Conservation (phyloP, 2,888 invertebrate species). For the Euplexia lucipara region DNA sequence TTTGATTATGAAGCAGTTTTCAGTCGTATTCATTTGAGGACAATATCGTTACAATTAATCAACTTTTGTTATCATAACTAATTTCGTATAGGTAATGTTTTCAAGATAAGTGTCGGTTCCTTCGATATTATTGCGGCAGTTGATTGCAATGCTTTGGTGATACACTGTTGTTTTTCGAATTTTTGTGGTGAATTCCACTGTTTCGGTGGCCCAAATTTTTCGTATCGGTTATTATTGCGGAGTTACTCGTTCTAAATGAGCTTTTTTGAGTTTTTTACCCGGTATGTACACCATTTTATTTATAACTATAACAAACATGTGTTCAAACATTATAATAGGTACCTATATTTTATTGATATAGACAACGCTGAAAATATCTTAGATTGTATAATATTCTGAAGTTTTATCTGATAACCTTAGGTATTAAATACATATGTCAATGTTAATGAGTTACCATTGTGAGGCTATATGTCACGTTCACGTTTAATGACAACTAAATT, state of each 20-base stretch:
- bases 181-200: conserved; percentile 39
- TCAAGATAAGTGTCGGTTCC: conserved; percentile 68
- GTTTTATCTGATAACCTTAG: conserved; percentile 52
- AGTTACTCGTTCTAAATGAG: conserved; percentile 67
- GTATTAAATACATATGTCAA: conserved; percentile 32
- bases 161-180: conserved; percentile 63
- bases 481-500: conserved; percentile 47
- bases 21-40: conserved; percentile 6
- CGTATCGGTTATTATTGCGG: conserved; percentile 15
- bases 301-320: not conserved
- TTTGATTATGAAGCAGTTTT: not conserved
- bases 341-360: conserved; percentile 6
- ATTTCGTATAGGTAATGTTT: conserved; percentile 70
- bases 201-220: conserved; percentile 37
- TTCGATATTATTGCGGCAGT: conserved; percentile 70
- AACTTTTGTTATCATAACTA: conserved; percentile 66
- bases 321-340: conserved; percentile 6
- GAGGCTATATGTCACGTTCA: conserved; percentile 38
- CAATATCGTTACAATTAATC: conserved; percentile 65
- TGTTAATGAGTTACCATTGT: conserved; percentile 43
- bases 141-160: conserved; percentile 68
- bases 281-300: conserved; percentile 67
- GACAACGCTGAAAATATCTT: conserved; percentile 39
- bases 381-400: conserved; percentile 32
- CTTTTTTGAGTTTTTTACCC: conserved; percentile 64